phyloP scores from a whole-genome alignment of 2,113 vertebrate species.

The Etia nguti region DNA sequence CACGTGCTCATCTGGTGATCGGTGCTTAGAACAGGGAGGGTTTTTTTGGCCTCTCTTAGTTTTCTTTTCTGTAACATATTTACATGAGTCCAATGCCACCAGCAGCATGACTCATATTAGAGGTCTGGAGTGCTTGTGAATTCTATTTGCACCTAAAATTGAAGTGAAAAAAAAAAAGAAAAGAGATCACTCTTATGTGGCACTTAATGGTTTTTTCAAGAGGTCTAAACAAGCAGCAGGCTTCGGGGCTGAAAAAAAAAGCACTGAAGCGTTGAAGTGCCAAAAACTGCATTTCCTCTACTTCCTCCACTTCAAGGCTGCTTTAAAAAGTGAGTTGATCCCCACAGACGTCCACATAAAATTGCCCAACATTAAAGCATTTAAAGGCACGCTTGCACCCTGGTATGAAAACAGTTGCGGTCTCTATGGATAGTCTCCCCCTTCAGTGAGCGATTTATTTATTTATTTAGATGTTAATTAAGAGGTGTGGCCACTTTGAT shows the following conservation, averaged over 20 bases:
- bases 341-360: background rate
- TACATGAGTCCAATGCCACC: background rate
- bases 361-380: background rate
- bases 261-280: background rate
- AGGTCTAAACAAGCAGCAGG: background rate
- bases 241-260: background rate
- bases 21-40: background rate
- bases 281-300: background rate
- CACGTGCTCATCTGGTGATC: background rate
- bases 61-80: background rate
- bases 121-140: background rate
- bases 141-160: background rate
- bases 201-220: background rate
- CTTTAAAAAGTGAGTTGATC: background rate
- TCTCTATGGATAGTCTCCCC: background rate
- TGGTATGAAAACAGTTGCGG: background rate
- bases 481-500: background rate
- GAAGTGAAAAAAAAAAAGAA: background rate
- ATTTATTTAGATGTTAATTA: background rate
- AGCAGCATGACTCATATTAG: background rate
- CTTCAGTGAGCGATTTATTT: background rate
- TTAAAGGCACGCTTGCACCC: background rate
- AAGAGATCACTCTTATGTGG: background rate
- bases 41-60: background rate
- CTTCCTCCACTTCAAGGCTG: background rate